These are phyloP conservation scores for Leucophora obtusa DNA, from an alignment of 2,888 invertebrate species.

Conservation along the genomic window DNA sequence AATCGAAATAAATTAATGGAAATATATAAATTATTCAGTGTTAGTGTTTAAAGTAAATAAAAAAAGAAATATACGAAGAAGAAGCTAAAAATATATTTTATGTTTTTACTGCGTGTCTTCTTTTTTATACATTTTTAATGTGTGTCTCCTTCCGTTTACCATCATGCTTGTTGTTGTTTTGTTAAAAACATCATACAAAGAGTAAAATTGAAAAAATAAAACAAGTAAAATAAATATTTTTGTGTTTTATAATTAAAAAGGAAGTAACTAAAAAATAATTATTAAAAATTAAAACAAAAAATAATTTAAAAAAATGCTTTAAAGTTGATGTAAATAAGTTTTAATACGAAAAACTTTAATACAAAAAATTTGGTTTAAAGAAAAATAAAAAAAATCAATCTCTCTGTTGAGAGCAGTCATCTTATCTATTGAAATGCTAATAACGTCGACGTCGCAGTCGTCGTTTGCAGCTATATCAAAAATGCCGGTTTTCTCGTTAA, in stretches of 20 bases:
- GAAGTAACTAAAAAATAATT: constrained; percentile 16
- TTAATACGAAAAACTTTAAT: not conserved
- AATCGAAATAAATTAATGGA: too few relatives aligned
- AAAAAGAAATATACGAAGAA: constrained; percentile 3
- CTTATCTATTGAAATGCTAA: constrained; percentile 41
- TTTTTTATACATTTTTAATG: constrained; percentile 3
- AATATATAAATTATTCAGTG: not conserved
- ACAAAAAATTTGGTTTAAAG: too few relatives aligned
- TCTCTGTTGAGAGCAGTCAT: constrained; percentile 2
- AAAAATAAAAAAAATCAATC: constrained; percentile 1
- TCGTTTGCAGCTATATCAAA: constrained; percentile 33
- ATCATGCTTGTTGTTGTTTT: constrained; percentile 29
- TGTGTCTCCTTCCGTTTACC: constrained; percentile 40
- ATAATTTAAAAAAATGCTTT: constrained; percentile 11
- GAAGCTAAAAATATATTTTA: not conserved
- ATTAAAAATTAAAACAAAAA: constrained; percentile 5
- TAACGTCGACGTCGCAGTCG: constrained; percentile 46
- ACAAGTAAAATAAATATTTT: not conserved
- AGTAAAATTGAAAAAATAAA: constrained; percentile 37
- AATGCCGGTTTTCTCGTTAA: constrained; percentile 59
- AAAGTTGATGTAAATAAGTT: constrained; percentile 6
- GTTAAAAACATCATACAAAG: constrained; percentile 34
- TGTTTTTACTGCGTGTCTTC: constrained; percentile 1
- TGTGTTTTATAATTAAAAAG: constrained; percentile 7
- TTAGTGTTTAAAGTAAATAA: not conserved